Base-by-base conservation (phyloP, 2,888 invertebrate genomes). In the Phragmatobia fuliginosa region DNA sequence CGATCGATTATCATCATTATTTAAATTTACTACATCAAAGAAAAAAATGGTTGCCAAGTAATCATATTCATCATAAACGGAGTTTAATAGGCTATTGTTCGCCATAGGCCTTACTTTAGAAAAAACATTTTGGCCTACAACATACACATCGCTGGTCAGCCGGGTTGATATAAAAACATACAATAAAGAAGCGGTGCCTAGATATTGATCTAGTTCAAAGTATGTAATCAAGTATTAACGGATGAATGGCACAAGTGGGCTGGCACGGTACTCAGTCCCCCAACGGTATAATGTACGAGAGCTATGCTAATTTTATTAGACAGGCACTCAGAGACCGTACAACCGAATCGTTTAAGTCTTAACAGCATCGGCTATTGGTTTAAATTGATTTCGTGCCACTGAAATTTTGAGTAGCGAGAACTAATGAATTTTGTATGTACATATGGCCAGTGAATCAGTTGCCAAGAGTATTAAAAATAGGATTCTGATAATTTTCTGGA, bases 261-360 rank as follows among this genome's bases (percentile, higher is more conserved):
- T 68, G 60, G 60, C 69, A 71, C 73, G 68, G 65, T 73, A 45
- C 67, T 71, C 63, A 67, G 49, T 59, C 67, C 74, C 73, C 74
- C 73, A 52, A 66, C 2, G 65, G 60, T 11, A 62, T 73, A 72
- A 76, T 61, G 66, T 73, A 75, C 64, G 70, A 77, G 79, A 79
- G 79, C 79, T 79, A 84, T 83, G 83, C 80, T 84, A 85, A 85
- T 86, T 80, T 78, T 79, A 86, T 86, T 87, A 87, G 74, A 76
- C 70, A 72, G 73, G 72, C 85, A 85, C 85, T 84, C 79, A 71
- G 59, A 80, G 70, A 72, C 61, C 69, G 70, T 76, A 71, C 58
- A 65, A 36, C 52, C 66, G 68, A 65, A 74, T 70, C 72, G 71
- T 52, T 71, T 78, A 79, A 74, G 74, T n/a, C n/a, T n/a, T n/a